Percentiles rank a stretch among this genome's conserved stretches.
Evolutionary conservation across 2,113 vertebrate species (phyloP).

Genomic region (Grammomys dolichurus): DNA sequence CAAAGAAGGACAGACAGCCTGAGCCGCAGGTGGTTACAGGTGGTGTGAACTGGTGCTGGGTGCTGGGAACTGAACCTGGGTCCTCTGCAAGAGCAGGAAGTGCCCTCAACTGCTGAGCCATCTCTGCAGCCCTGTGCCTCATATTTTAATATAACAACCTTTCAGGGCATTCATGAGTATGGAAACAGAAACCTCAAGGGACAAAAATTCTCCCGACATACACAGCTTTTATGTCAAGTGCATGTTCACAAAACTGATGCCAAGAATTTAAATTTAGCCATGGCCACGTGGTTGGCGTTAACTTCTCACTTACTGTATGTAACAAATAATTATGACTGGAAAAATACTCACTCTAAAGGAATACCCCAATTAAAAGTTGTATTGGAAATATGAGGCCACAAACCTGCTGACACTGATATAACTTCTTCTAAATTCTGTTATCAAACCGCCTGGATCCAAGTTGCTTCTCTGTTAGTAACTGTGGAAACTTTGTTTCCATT

Average conservation of each 20-base stretch:
- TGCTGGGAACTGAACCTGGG: neutral
- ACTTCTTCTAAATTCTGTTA: slow-evolving; percentile 2
- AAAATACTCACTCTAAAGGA: slow-evolving; percentile 21
- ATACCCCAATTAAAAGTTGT: slow-evolving; percentile 31
- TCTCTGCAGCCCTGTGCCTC: neutral
- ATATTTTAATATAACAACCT: neutral
- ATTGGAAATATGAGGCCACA: slow-evolving; percentile 4
- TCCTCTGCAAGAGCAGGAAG: neutral
- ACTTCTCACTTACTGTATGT: neutral
- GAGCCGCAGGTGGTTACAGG: neutral
- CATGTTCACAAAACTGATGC: slow-evolving; percentile 22
- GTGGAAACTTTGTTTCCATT: neutral
- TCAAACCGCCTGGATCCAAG: neutral
- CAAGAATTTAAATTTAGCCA: neutral
- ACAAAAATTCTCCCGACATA: neutral
- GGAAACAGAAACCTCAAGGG: neutral
- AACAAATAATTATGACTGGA: neutral
- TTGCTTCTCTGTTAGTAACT: neutral
- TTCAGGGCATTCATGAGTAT: neutral
- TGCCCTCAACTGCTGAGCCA: neutral
- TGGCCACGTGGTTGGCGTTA: neutral
- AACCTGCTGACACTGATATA: neutral
- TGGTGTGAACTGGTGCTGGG: neutral
- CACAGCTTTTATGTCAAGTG: neutral
- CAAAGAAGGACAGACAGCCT: neutral